phyloP scores from a whole-genome alignment of 2,113 vertebrate genomes.

The Henicopernis longicauda region DNA sequence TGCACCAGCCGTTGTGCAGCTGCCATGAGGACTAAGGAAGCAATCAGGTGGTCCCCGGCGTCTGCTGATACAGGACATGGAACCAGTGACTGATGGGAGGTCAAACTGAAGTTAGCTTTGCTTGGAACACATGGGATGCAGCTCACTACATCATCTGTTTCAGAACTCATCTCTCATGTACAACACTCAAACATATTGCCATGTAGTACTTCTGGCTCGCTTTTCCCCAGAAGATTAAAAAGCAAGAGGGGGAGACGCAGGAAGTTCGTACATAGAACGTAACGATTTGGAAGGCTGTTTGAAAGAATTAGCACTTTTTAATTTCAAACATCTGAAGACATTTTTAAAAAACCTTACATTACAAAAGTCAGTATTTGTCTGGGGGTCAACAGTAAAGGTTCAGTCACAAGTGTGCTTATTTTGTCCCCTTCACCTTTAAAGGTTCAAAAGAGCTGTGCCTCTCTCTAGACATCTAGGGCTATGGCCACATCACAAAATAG shows the following conservation, averaged over 20 bases:
- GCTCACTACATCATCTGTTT: not conserved
- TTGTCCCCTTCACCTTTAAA: not conserved
- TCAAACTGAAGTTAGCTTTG: not conserved
- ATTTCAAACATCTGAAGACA: not conserved
- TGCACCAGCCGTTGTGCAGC: not conserved
- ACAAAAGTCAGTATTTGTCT: not conserved
- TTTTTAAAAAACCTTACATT: not conserved
- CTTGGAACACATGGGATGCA: not conserved
- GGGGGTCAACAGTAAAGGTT: not conserved
- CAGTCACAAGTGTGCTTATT: not conserved
- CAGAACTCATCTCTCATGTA: not conserved
- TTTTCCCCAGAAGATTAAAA: not conserved
- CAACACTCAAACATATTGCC: not conserved
- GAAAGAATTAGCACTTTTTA: not conserved
- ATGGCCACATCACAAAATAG: not conserved
- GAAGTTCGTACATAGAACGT: not conserved
- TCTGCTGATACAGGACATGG: not conserved
- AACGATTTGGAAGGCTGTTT: not conserved
- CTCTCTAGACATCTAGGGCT: not conserved
- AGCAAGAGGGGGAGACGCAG: not conserved
- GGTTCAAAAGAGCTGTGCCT: not conserved
- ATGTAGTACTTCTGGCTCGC: not conserved
- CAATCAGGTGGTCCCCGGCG: not conserved
- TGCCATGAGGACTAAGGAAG: not conserved
- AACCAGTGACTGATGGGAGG: not conserved